Percentiles rank a stretch among this genome's conserved stretches.
Evolutionary conservation across 2,797 vertebrate genomes (phyloP).

Genomic region (Bovichtus variegatus): DNA sequence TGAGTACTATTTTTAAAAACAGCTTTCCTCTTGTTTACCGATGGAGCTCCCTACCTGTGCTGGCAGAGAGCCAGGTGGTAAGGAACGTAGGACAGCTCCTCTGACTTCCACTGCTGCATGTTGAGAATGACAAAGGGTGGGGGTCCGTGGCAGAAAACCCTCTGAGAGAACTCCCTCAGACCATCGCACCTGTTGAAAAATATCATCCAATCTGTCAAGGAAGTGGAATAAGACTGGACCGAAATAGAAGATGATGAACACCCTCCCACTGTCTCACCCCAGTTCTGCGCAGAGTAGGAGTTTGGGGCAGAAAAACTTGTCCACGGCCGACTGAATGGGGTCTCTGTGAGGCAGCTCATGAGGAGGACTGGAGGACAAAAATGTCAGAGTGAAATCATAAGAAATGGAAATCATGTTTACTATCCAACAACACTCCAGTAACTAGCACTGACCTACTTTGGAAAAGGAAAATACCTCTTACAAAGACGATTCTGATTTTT

Average conservation of each 20-base stretch:
- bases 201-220: neutral
- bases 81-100: slow-evolving; percentile 91
- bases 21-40: neutral
- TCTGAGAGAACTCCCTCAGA: slow-evolving; percentile 89
- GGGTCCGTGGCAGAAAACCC: slow-evolving; percentile 90
- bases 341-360: slow-evolving; percentile 90
- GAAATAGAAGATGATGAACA: neutral
- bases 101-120: slow-evolving; percentile 94
- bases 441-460: neutral
- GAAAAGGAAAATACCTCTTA: neutral
- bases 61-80: slow-evolving; percentile 91
- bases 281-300: slow-evolving; percentile 87
- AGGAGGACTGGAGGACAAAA: slow-evolving; percentile 83
- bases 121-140: slow-evolving; percentile 93
- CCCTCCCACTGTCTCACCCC: slow-evolving; percentile 80
- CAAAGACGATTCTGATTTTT: neutral
- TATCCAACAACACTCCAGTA: neutral
- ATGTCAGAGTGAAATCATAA: neutral
- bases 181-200: slow-evolving; percentile 83
- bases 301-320: slow-evolving; percentile 90
- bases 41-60: slow-evolving; percentile 84
- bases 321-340: slow-evolving; percentile 90
- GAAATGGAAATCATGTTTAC: neutral
- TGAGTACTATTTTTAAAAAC: neutral
- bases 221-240: neutral